Conservation (phyloP, 2,888 invertebrate genomes). For the Syrista parreyssii region DNA sequence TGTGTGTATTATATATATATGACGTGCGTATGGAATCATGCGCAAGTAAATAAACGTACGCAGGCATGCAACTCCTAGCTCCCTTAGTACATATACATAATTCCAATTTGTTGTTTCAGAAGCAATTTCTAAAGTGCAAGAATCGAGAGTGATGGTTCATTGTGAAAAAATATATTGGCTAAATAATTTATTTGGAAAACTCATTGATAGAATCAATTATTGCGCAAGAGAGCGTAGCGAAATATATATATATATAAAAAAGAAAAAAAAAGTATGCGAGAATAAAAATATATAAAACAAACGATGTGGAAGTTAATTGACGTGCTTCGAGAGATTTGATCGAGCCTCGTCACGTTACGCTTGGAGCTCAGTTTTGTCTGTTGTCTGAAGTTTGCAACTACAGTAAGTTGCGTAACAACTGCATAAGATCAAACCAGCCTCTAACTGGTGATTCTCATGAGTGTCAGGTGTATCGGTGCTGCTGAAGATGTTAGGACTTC, state of each 20-base stretch:
- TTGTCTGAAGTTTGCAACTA: background rate
- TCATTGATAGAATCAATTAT: background rate
- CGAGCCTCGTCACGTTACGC: too few species aligned
- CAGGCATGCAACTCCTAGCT: background rate
- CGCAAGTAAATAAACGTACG: background rate
- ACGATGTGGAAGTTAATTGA: too few species aligned
- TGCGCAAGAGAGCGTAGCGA: too few species aligned
- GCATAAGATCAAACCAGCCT: background rate
- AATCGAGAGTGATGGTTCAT: background rate
- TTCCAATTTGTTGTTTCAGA: too few species aligned
- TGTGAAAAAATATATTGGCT: background rate
- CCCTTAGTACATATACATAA: background rate
- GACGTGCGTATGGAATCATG: background rate
- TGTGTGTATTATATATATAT: background rate
- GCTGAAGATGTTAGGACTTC: constrained; percentile 24
- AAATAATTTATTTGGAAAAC: background rate
- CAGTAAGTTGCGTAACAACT: background rate
- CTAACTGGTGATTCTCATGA: constrained; percentile 24
- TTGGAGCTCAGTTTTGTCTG: too few species aligned
- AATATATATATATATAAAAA: background rate
- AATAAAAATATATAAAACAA: too few species aligned
- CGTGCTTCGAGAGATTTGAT: too few species aligned
- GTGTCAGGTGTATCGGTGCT: constrained; percentile 25
- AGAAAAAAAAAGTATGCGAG: background rate
- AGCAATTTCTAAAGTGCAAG: background rate